Evolutionary conservation across 1,140 invertebrate species (phyloP), one percentile per base, ranked within the genome.

Genomic region (Drosophila kanapiae): DNA sequence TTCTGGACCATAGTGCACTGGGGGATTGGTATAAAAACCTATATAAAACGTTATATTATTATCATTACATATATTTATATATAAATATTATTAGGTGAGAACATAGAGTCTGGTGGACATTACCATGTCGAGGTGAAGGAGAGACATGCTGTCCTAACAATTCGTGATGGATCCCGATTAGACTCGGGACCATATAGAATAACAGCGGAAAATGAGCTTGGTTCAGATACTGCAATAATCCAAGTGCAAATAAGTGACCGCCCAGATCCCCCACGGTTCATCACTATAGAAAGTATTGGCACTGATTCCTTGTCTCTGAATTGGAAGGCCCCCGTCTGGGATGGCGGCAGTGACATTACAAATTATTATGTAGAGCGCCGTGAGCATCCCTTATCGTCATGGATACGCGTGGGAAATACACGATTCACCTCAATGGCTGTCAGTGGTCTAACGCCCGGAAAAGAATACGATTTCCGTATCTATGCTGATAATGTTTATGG

Each of bases 401-500:
- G 99, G 99, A 97, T 99, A 68, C 95, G 98, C 64, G 98, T 98
- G 75, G 98, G 98, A 45, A 98, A 97, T 81, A 99, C 98, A 9
- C 96, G 97, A 71, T 97, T 99, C 91, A 98, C 96, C n/a, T 96
- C 97, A 40, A 97, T 98, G 93, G 98, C 97, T 10, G 95, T 99
- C 2, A 96, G 95, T 56, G 96, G 96, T 23, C 93, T 99, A 4
- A 96, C 96, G 60, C 95, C 98, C 2, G 97, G 98, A 75, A 97
- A 99, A 82, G 96, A 98, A 88, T 99, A 99, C 93, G 97, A 99
- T 92, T 99, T 99, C 95, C 94, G 99, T 62, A 96, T 99, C 0
- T 98, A 97, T 87, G 98, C 99, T 92, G 95, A 99, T 93, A 99
- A 99, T 93, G 97, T 99, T 14, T 98, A 99, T 91, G 99, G 99